Evolutionary conservation across 2,888 invertebrate genomes (phyloP), one percentile per base, ranked within the genome.

Genomic region (Protodeltote pygarga): DNA sequence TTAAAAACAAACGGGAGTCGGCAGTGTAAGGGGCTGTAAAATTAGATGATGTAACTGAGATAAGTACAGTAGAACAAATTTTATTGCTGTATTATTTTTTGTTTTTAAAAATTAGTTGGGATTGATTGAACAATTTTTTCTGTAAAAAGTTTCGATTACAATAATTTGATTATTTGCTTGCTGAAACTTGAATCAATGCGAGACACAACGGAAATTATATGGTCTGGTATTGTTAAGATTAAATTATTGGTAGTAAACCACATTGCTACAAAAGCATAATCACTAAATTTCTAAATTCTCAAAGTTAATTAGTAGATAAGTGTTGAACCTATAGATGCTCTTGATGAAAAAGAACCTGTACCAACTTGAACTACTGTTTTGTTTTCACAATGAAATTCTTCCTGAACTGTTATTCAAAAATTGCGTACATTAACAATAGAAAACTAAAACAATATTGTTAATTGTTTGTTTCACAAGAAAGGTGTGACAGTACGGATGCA

Each of bases 1-100:
- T 49, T 35, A 19, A 54, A 45, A 60, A 58, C 37, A 60, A 58
- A 58, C 61, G 33, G 61, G 54, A 29, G 53, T 53, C 14, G 21
- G 40, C 28, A 19, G 33, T 37, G n/a, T 13, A 28, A 1, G 8
- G 3, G 15, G 25, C 16, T 44, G 29, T 21, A 14, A 13, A 27
- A 19, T 29, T 1, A 11, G 6, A 16, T 21, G 5, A 25, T 15
- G 11, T 25, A 9, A 8, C 2, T 5, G 5, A 15, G 10, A 8
- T 14, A 15, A 17, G 5, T 38, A 27, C 19, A 15, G 21, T 32
- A 38, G 11, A 6, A 0, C 20, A 16, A 20, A 6, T 34, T 15
- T 14, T 0, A 19, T 10, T 0, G 6, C 9, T n/a, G 17, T 17
- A 1, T 16, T 1, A 10, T n/a, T 19, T 14, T 14, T 21, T n/a